Evolutionary conservation across 2,888 invertebrate genomes (phyloP).

Genomic region (Melinaea menophilus): DNA sequence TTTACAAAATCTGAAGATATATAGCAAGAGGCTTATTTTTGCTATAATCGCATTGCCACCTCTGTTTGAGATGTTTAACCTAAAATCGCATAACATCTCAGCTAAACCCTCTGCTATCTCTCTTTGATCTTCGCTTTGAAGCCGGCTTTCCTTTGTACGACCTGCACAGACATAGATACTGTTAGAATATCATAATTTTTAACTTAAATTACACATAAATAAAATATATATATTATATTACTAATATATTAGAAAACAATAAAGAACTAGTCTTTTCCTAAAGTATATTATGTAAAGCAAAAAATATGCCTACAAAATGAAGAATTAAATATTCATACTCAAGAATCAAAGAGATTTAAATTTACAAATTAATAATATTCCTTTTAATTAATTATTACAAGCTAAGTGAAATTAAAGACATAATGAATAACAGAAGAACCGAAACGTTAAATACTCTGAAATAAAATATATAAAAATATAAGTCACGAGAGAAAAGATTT

Average conservation of each 20-base stretch:
- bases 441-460: conserved; percentile 16
- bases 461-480: conserved; percentile 32
- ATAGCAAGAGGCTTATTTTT: conserved; percentile 21
- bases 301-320: too few species aligned
- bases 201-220: neutral
- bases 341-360: too few species aligned
- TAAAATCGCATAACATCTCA: conserved; percentile 65
- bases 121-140: conserved; percentile 58
- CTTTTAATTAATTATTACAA: neutral
- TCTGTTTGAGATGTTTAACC: conserved; percentile 45
- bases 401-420: neutral
- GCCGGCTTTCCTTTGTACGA: conserved; percentile 59
- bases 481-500: conserved; percentile 37
- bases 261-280: too few species aligned
- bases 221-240: neutral
- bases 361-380: neutral
- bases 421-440: conserved; percentile 7
- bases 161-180: conserved; percentile 59
- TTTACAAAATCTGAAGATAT: neutral
- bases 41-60: conserved; percentile 19
- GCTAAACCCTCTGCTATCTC: conserved; percentile 60
- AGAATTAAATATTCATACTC: too few species aligned
- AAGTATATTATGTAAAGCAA: too few species aligned
- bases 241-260: too few species aligned
- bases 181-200: conserved; percentile 45